phyloP scores from a whole-genome alignment of 53 echinoderm and acorn worm genomes.

The Crossaster papposus region DNA sequence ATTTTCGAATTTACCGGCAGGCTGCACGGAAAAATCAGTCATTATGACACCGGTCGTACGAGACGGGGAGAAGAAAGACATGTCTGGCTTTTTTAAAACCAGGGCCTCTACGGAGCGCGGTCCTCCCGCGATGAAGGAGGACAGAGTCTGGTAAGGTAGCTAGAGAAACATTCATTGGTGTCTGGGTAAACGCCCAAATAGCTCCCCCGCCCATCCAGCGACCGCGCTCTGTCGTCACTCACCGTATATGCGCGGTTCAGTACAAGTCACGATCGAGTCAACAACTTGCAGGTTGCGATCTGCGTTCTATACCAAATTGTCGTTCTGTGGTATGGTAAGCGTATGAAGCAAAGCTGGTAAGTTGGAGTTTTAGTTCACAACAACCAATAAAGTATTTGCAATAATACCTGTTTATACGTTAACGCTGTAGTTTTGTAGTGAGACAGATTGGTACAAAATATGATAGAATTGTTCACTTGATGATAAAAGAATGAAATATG shows the following conservation, averaged over 20 bases:
- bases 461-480: too few relatives aligned
- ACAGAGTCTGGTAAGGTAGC: neutral
- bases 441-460: too few relatives aligned
- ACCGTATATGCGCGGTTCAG: neutral
- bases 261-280: neutral
- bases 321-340: neutral
- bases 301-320: neutral
- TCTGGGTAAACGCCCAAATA: conserved; percentile 6
- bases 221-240: neutral
- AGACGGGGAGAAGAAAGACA: neutral
- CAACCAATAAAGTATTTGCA: neutral
- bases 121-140: conserved; percentile 2
- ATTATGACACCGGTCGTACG: neutral
- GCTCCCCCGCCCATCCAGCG: neutral
- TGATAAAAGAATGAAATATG: too few relatives aligned
- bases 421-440: too few relatives aligned
- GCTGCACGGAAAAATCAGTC: conserved; percentile 2
- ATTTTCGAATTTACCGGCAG: neutral
- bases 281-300: neutral
- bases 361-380: neutral
- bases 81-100: conserved; percentile 19
- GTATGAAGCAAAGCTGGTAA: neutral
- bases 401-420: too few relatives aligned
- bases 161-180: neutral
- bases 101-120: neutral